Conservation (phyloP, 2,113 vertebrate genomes). For the Antennarius striatus region DNA sequence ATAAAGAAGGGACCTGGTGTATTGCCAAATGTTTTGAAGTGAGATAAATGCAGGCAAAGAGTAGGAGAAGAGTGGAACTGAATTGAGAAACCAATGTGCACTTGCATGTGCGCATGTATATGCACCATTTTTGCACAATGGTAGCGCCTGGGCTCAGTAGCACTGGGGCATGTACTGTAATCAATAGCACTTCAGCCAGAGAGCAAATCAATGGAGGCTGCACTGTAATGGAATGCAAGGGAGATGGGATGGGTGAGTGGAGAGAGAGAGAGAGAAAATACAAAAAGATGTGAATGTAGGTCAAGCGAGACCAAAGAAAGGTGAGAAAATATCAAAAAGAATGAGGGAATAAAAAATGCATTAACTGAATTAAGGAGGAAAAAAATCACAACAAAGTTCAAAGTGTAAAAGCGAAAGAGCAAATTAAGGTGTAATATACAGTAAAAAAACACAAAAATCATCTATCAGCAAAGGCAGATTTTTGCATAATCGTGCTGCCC, state of each 20-base stretch:
- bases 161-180: slow-evolving; percentile 71
- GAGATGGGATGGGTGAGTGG: slow-evolving; percentile 42
- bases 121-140: slow-evolving; percentile 33
- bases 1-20: slow-evolving; percentile 16
- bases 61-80: slow-evolving; percentile 9
- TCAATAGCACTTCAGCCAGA: slow-evolving; percentile 77
- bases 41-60: slow-evolving; percentile 13
- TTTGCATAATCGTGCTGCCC: slow-evolving; percentile 49
- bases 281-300: slow-evolving; percentile 50
- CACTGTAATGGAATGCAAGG: slow-evolving; percentile 65
- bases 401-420: slow-evolving; percentile 14
- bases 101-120: slow-evolving; percentile 9
- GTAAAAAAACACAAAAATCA: slow-evolving; percentile 27
- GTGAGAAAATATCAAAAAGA: slow-evolving; percentile 7
- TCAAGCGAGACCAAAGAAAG: slow-evolving; percentile 17
- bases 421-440: slow-evolving; percentile 35
- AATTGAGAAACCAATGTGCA: slow-evolving; percentile 1
- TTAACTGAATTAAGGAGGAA: slow-evolving; percentile 30
- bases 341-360: slow-evolving; percentile 15
- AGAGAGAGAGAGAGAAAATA: slow-evolving; percentile 54
- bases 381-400: slow-evolving; percentile 17
- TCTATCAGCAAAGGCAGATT: slow-evolving; percentile 58
- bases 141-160: slow-evolving; percentile 49
- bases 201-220: slow-evolving; percentile 73
- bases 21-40: slow-evolving; percentile 37